Conservation (phyloP, 2,113 vertebrate genomes). For the Thermophis baileyi region DNA sequence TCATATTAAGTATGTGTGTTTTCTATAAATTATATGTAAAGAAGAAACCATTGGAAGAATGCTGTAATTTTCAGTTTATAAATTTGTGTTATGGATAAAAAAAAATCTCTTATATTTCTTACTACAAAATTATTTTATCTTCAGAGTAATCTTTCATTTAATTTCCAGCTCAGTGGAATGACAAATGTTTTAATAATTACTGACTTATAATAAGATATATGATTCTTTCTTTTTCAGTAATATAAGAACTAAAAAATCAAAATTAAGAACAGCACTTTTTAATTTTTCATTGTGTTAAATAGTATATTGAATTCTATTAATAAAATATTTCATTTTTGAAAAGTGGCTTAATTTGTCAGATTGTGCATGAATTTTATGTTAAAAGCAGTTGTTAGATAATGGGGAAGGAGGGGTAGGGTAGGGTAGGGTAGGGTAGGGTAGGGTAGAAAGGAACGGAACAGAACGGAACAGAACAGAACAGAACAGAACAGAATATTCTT, state of each 20-base stretch:
- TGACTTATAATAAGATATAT: neutral
- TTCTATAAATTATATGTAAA: neutral
- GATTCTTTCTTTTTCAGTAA: neutral
- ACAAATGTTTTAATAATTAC: neutral
- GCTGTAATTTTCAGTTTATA: neutral
- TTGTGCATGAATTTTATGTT: neutral
- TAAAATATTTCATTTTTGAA: neutral
- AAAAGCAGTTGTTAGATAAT: neutral
- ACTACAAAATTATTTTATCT: slow-evolving; percentile 8
- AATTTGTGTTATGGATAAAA: neutral
- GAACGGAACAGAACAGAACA: too few species aligned
- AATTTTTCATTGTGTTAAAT: neutral
- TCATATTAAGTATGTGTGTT: neutral
- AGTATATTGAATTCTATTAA: neutral
- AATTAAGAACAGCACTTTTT: slow-evolving; percentile 10
- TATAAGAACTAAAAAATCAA: neutral
- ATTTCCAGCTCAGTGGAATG: neutral
- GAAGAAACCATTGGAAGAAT: neutral
- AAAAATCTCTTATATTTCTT: neutral
- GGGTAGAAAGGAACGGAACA: too few species aligned
- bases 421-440: too few species aligned
- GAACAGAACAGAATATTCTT: neutral
- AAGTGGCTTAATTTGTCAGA: neutral
- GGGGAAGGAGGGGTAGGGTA: neutral
- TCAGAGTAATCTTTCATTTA: slow-evolving; percentile 5